Conservation (phyloP, 2,113 vertebrate species). For the Alaudala cheleensis region DNA sequence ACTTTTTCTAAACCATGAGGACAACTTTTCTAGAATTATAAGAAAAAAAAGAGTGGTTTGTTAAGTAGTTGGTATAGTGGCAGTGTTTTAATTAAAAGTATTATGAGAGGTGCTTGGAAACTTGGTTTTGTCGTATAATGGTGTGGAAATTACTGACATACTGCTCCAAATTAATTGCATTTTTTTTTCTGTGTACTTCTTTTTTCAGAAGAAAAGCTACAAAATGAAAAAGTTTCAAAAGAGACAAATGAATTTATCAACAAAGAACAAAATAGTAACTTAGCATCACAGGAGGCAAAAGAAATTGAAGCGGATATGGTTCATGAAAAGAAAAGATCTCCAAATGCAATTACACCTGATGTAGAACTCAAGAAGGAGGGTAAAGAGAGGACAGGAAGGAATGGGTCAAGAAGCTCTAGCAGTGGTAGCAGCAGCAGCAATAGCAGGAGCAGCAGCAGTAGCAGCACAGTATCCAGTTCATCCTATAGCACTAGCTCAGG, state of each 20-base stretch:
- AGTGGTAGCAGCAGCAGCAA: conserved; percentile 87
- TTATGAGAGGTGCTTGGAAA: background rate
- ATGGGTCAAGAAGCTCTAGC: conserved; percentile 83
- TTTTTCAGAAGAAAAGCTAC: conserved; percentile 86
- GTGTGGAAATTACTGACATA: background rate
- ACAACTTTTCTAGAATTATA: background rate
- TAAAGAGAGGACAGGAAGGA: conserved; percentile 82
- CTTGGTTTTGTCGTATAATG: background rate
- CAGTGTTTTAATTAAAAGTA: background rate
- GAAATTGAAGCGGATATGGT: conserved; percentile 85
- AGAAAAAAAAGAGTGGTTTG: background rate
- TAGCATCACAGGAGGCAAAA: conserved; percentile 85
- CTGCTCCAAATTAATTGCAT: background rate
- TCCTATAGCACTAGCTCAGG: conserved; percentile 89
- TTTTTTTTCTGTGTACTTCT: background rate
- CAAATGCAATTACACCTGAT: conserved; percentile 78
- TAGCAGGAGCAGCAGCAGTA: conserved; percentile 85
- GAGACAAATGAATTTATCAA: conserved; percentile 86
- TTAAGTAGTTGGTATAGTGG: background rate
- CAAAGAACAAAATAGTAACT: conserved; percentile 84
- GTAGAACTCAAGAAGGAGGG: conserved; percentile 83
- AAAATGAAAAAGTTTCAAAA: conserved; percentile 84
- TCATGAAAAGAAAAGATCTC: conserved; percentile 89
- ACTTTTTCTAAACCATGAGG: background rate
- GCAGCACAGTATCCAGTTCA: conserved; percentile 86